Conservation (phyloP, 2,797 vertebrate species). For the Acrossocheilus fasciatus region DNA sequence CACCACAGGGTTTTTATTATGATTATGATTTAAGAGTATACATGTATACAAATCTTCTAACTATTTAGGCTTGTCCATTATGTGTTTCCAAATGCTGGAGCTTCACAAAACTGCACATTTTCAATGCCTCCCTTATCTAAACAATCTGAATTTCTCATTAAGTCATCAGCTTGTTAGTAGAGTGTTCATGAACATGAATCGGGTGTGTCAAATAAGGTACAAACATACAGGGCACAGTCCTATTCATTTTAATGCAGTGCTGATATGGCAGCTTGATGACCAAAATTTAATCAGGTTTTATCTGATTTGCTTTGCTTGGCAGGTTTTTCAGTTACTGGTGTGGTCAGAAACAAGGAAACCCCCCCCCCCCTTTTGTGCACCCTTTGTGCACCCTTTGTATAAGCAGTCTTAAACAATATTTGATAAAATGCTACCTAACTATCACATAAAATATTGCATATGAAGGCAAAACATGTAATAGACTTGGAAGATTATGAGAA, state of each 20-base stretch:
- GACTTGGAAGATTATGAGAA: neutral
- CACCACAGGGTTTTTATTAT: neutral
- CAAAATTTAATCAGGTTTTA: conserved; percentile 34
- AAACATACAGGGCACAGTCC: conserved; percentile 6
- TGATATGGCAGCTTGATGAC: conserved; percentile 52
- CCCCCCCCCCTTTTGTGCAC: neutral
- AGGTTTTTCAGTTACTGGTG: conserved; percentile 10
- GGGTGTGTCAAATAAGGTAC: neutral
- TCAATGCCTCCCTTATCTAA: neutral
- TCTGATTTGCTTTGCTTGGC: conserved; percentile 35
- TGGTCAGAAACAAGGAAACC: neutral
- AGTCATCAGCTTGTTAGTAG: neutral
- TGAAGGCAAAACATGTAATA: neutral
- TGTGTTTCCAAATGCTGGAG: neutral
- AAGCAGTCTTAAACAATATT: neutral
- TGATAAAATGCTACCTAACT: neutral
- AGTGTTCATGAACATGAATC: neutral
- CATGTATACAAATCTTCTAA: neutral
- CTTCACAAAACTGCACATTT: neutral
- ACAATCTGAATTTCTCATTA: neutral
- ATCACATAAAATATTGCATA: conserved; percentile 23
- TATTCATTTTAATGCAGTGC: conserved; percentile 52
- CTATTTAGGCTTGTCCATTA: neutral
- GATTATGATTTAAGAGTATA: neutral
- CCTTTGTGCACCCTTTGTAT: neutral